phyloP scores from a whole-genome alignment of 1,140 invertebrate genomes.

The Penaeus indicus region DNA sequence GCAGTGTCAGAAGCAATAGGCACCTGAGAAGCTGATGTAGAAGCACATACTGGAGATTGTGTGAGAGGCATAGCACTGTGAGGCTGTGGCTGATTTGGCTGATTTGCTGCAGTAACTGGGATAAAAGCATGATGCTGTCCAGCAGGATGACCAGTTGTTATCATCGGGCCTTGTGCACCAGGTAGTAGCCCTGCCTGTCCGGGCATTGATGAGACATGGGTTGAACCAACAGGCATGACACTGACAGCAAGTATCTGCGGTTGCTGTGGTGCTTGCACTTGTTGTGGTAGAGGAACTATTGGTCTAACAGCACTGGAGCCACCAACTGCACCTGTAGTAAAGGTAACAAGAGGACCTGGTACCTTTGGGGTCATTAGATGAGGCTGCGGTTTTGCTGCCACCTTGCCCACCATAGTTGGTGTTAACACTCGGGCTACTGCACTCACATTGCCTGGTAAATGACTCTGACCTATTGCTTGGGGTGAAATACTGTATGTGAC shows the following conservation, averaged over 20 bases:
- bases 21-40: no score
- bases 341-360: conserved; percentile 66
- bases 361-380: conserved; percentile 62
- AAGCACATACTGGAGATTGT: neutral
- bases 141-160: neutral
- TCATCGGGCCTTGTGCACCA: conserved; percentile 15
- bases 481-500: conserved; percentile 43
- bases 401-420: conserved; percentile 51
- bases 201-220: conserved; percentile 38
- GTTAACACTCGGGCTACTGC: conserved; percentile 47
- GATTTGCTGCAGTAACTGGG: conserved; percentile 18
- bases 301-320: conserved; percentile 56
- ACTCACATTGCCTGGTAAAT: conserved; percentile 45
- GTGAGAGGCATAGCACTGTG: neutral
- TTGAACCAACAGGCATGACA: conserved; percentile 49
- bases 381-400: conserved; percentile 53
- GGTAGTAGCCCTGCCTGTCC: conserved; percentile 34
- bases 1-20: no score
- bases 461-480: conserved; percentile 37
- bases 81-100: neutral
- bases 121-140: conserved; percentile 11
- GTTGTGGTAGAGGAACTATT: conserved; percentile 50
- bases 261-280: conserved; percentile 38
- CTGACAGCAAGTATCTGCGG: conserved; percentile 58
- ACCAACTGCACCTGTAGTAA: conserved; percentile 65